Base-by-base conservation (phyloP, 1,140 invertebrate species). In the Panagrolaimus sp. region DNA sequence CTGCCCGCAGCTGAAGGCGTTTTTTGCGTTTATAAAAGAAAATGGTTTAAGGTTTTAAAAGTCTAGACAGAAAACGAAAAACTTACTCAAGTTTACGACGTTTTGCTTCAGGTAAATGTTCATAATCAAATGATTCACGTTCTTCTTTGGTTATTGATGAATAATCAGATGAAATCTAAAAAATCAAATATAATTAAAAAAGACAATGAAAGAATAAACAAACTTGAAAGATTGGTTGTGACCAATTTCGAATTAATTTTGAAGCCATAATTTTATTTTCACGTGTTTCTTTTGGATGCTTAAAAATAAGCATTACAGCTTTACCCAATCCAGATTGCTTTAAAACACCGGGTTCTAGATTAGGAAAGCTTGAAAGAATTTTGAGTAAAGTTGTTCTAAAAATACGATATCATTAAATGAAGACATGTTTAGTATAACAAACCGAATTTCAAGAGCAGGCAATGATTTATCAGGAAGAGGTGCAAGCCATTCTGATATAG, bases 251-350 rank as follows among this genome's bases (percentile, higher is more conserved):
- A 66, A 99, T 98, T 63, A 98, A 87, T 80, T 90, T 90, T 25
- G 91, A 92, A 71, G 93, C 93, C 61, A 89, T 87, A 79, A 91
- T 90, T 82, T 91, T 91, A 85, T 98, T 98, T 63, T 90, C 88
- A 84, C 94, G 94, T 0, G 90, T 91, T 87, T 99, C 96, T 85
- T 91, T 92, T 0, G 96, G 95, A 86, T 99, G 95, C 83, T 98
- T 98, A 84, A 93, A 98, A 13, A 98, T 87, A 86, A 98, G 98
- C 96, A 98, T 99, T 0, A 99, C 92, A 72, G 96, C 96, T 85
- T 81, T 97, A 95, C 38, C 95, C 92, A 78, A 96, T 92, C 48
- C 95, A 92, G 76, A 81, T 44, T 82, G 79, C 84, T 96, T 97
- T 53, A 98, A 84, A 61, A 91, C 89, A 31, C 89, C 89, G 80